Conservation (phyloP, 1,140 invertebrate genomes). For the Contarinia nasturtii region DNA sequence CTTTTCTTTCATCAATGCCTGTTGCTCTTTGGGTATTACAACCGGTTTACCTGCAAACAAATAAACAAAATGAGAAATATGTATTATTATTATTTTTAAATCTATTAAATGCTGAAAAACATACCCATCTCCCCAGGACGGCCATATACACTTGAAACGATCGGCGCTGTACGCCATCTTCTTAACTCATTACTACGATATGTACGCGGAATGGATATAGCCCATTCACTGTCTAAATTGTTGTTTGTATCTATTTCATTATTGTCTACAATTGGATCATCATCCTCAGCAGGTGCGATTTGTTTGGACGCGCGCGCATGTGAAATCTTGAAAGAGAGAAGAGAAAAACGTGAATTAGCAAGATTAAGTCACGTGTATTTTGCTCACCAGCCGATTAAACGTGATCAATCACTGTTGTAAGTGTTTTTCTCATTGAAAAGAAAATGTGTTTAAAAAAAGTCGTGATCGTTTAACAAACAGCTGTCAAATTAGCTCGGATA, state of each 20-base stretch:
- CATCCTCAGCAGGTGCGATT: slow-evolving; percentile 8
- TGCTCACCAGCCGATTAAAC: not conserved
- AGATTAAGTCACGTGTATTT: not conserved
- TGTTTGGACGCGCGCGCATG: not conserved
- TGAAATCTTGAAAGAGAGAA: not conserved
- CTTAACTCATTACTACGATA: slow-evolving; percentile 30
- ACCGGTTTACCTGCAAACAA: slow-evolving; percentile 47
- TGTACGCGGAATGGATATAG: slow-evolving; percentile 15
- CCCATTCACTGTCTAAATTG: slow-evolving; percentile 11
- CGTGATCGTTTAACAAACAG: not conserved
- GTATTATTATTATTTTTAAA: not conserved
- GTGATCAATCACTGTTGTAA: not conserved
- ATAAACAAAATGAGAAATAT: not conserved
- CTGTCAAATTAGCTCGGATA: not conserved
- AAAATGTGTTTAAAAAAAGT: not conserved
- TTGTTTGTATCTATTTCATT: slow-evolving; percentile 23
- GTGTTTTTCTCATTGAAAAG: not conserved
- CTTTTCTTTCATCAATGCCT: slow-evolving; percentile 78
- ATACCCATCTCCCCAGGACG: slow-evolving; percentile 71
- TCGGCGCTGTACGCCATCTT: slow-evolving; percentile 49
- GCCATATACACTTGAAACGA: slow-evolving; percentile 42
- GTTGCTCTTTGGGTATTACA: slow-evolving; percentile 61
- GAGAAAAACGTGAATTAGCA: not conserved
- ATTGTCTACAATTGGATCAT: slow-evolving; percentile 21
- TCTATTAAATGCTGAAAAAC: slow-evolving; percentile 3